Conservation (phyloP, 2,113 vertebrate genomes). For the Hiodon tergisus region DNA sequence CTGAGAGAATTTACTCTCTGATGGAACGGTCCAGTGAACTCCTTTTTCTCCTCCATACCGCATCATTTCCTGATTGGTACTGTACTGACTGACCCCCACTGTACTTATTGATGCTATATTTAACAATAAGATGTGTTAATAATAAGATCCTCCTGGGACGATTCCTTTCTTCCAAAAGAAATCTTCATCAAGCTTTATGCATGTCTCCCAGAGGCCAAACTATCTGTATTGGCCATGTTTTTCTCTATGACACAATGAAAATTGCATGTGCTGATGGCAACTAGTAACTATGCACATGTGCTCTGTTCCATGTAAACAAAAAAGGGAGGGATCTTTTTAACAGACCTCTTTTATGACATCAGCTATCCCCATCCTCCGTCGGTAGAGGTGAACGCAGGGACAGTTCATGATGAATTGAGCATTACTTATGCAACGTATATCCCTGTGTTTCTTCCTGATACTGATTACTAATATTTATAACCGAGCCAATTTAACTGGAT, state of each 20-base stretch:
- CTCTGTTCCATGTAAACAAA: constrained; percentile 34
- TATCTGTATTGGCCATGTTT: background rate
- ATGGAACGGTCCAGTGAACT: background rate
- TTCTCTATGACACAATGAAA: background rate
- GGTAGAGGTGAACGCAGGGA: constrained; percentile 55
- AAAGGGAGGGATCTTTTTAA: constrained; percentile 42
- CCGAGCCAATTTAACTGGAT: constrained; percentile 59
- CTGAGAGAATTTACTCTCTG: background rate
- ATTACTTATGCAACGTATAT: constrained; percentile 64
- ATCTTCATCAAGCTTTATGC: background rate
- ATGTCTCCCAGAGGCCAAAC: background rate
- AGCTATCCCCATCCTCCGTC: constrained; percentile 42
- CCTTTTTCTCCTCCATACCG: no score
- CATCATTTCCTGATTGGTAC: no score
- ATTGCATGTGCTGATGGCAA: constrained; percentile 20
- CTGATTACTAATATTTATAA: constrained; percentile 73
- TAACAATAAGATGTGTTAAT: no score
- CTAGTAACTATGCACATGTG: constrained; percentile 45
- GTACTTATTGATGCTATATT: no score
- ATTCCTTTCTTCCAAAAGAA: no score
- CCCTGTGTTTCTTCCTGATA: constrained; percentile 42
- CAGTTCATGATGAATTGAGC: constrained; percentile 64
- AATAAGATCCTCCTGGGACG: no score
- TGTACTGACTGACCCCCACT: no score
- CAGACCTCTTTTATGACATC: constrained; percentile 48